Evolutionary conservation across 2,113 vertebrate species (phyloP).

Genomic region (Albula glossodonta): DNA sequence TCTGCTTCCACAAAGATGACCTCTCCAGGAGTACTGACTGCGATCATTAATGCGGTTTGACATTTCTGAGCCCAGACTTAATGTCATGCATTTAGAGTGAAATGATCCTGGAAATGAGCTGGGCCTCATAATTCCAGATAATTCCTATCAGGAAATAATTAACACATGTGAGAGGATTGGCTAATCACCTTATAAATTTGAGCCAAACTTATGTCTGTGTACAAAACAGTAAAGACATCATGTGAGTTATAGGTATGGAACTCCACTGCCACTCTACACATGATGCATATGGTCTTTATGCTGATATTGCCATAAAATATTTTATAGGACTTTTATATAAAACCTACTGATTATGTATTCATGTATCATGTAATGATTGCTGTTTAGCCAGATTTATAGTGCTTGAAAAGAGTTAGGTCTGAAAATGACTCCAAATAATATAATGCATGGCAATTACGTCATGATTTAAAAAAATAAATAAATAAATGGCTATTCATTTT

Average conservation of each 20-base stretch:
- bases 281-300: background rate
- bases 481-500: background rate
- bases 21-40: background rate
- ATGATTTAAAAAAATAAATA: background rate
- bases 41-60: background rate
- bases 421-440: background rate
- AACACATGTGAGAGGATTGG: background rate
- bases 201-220: background rate
- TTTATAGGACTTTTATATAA: background rate
- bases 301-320: background rate
- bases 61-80: background rate
- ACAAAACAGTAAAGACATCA: background rate
- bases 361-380: background rate
- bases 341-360: background rate
- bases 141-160: background rate
- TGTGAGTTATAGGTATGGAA: background rate
- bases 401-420: background rate
- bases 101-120: background rate
- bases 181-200: background rate
- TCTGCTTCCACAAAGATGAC: background rate
- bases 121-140: background rate
- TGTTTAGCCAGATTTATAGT: background rate
- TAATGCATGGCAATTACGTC: background rate
- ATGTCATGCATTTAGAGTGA: background rate
- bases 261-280: background rate